A percentile compares a stretch with the other conserved stretches of the same genome.
phyloP scores from a whole-genome alignment of 2,113 vertebrate species.

The Rhynchomys soricoides region DNA sequence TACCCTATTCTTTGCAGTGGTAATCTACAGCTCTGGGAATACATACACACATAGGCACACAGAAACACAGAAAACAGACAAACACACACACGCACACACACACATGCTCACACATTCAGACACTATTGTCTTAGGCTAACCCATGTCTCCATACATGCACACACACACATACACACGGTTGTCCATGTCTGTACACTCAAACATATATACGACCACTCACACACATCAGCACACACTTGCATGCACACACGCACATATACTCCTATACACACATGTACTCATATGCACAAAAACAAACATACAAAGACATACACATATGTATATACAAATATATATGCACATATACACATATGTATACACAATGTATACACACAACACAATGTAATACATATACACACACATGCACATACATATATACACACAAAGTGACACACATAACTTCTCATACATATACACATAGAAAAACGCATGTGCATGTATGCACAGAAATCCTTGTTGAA shows the following conservation, averaged over 20 bases:
- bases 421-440: background rate
- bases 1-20: fast-evolving
- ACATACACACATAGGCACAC: too few relatives aligned
- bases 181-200: background rate
- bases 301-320: background rate
- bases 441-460: background rate
- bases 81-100: background rate
- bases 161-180: background rate
- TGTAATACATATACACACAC: background rate
- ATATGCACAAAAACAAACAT: background rate
- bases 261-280: background rate
- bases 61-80: background rate
- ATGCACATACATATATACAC: background rate
- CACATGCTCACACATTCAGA: too few relatives aligned
- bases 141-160: background rate
- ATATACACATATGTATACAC: background rate
- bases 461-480: background rate
- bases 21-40: background rate
- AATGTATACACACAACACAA: background rate
- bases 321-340: background rate
- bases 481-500: background rate
- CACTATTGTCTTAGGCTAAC: too few relatives aligned
- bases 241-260: background rate
- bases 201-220: background rate
- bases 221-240: background rate